Evolutionary conservation across 2,888 invertebrate genomes (phyloP), one percentile per base, ranked within the genome.

Genomic region (Chouioia cunea): DNA sequence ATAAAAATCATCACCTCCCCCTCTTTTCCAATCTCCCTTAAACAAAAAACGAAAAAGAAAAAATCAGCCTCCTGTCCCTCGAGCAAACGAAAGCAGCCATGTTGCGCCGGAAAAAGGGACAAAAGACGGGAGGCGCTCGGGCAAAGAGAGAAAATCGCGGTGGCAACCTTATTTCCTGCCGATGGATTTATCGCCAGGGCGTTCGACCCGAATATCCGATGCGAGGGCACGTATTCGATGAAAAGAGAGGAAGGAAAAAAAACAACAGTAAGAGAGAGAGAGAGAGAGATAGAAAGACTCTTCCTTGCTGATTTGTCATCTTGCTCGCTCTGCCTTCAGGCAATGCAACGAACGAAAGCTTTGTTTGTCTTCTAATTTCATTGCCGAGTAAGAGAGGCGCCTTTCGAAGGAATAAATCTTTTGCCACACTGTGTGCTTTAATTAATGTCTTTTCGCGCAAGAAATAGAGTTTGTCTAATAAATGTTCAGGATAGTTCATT

Each of bases 101-200:
- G 36, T 36, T 12, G 62, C 59, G 64, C 52, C 53, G 67, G 64
- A 71, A 67, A 64, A 56, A 47, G 69, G 62, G 36, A 69, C 36
- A 36, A 48, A 54, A 53, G 66, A 50, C 53, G 36, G 56, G 52
- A 72, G 36, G 47, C 4, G 44, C 14, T 20, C 27, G 57, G n/a
- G 69, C n/a, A 56, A 59, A 71, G 66, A 66, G 65, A 56, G 70
- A 71, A 74, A 58, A 70, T 73, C 62, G 68, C 68, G 67, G 70
- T 72, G 72, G 76, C 76, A 76, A 74, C 70, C 74, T 75, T 75
- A 76, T 75, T 76, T 76, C 72, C 74, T 73, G 57, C 60, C 70
- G 76, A 75, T 76, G 74, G 75, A 76, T 76, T 76, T 76, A 76
- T 76, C 76, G 76, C 71, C 48, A 71, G 52, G 70, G 68, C 73